Evolutionary conservation across 2,888 invertebrate genomes (phyloP).

Genomic region (Drepanosiphum platanoidis): DNA sequence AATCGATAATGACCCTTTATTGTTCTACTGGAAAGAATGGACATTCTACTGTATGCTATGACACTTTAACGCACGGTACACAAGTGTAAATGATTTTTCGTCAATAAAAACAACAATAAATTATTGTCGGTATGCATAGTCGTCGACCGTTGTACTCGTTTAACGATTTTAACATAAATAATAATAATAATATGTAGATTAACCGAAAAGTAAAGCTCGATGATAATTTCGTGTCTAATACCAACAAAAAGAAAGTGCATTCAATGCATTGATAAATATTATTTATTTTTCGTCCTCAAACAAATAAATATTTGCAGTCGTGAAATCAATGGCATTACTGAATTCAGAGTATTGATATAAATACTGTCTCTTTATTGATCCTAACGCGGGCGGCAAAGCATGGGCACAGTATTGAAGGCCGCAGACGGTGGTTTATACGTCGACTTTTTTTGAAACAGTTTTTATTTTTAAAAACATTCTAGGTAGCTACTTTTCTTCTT

Average conservation of each 20-base stretch:
- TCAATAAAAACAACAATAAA: too few species aligned
- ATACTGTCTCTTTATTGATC: slow-evolving; percentile 45
- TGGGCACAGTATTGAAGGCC: slow-evolving; percentile 1
- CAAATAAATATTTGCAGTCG: neutral
- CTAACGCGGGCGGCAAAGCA: neutral
- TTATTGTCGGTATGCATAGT: too few species aligned
- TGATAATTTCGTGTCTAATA: neutral
- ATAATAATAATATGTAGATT: too few species aligned
- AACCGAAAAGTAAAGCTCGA: too few species aligned
- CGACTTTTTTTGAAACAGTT: slow-evolving; percentile 8
- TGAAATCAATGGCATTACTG: slow-evolving; percentile 14
- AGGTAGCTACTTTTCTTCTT: too few species aligned
- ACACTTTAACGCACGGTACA: too few species aligned
- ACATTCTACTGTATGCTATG: too few species aligned
- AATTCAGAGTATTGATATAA: slow-evolving; percentile 39
- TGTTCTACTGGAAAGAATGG: too few species aligned
- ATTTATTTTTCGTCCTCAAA: neutral
- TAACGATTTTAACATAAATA: too few species aligned
- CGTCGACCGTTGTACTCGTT: too few species aligned
- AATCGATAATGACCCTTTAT: neutral
- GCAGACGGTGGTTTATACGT: neutral
- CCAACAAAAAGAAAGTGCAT: neutral
- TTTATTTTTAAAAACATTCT: neutral
- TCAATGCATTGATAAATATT: neutral
- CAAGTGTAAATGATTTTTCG: too few species aligned